A percentile compares a stretch with the other conserved stretches of the same genome.
These are phyloP conservation scores for Trachelus iudaicus DNA, from an alignment of 2,888 invertebrate genomes.

Conservation along the genomic window DNA sequence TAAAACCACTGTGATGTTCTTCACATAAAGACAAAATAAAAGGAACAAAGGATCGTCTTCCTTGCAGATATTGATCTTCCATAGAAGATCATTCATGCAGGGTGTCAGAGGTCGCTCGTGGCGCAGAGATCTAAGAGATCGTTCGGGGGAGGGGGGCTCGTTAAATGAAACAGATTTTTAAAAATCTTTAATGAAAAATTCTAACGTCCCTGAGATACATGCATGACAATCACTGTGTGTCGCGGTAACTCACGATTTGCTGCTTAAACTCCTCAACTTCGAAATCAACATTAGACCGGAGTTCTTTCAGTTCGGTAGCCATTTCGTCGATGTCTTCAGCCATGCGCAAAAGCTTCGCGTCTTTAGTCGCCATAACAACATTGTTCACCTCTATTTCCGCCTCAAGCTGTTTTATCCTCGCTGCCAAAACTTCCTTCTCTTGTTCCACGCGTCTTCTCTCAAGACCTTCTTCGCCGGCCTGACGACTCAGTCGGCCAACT, in stretches of 20 bases:
- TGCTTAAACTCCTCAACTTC: conserved; percentile 63
- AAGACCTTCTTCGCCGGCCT: conserved; percentile 85
- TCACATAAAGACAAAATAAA: background rate
- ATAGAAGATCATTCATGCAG: background rate
- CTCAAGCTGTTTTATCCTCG: conserved; percentile 74
- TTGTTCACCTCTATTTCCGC: conserved; percentile 75
- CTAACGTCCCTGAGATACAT: conserved; percentile 27
- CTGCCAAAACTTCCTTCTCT: conserved; percentile 75
- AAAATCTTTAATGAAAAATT: background rate
- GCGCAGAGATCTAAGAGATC: background rate
- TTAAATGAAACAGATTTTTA: background rate
- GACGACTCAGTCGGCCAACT: conserved; percentile 83
- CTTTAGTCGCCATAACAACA: conserved; percentile 75
- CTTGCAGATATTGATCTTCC: background rate
- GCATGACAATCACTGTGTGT: conserved; percentile 48
- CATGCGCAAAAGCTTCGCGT: conserved; percentile 78
- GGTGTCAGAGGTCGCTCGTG: background rate
- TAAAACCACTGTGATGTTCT: background rate
- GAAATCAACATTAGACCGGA: conserved; percentile 63
- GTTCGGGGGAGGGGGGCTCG: background rate
- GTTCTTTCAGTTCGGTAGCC: conserved; percentile 72
- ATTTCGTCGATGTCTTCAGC: conserved; percentile 80
- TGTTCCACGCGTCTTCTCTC: conserved; percentile 81
- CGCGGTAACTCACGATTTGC: conserved; percentile 65
- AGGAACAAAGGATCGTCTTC: background rate